These are phyloP conservation scores for Jaculus jaculus DNA, from an alignment of 2,113 vertebrate species.

Conservation along the genomic window DNA sequence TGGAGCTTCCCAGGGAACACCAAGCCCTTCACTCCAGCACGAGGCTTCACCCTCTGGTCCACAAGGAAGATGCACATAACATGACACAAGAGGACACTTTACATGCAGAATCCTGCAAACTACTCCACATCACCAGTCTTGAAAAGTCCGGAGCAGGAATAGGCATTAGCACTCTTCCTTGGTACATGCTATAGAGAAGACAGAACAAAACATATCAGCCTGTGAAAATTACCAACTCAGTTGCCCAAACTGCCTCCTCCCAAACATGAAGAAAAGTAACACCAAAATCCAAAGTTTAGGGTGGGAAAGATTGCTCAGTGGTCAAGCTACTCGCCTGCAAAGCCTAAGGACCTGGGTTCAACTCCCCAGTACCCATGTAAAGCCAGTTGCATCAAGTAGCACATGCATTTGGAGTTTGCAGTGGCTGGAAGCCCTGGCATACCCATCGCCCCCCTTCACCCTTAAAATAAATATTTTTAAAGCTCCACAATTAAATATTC, in stretches of 20 bases:
- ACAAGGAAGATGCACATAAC: not conserved
- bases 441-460: too few relatives aligned
- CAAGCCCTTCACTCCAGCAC: not conserved
- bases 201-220: not conserved
- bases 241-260: rapidly evolving
- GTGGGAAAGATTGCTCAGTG: too few relatives aligned
- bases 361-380: too few relatives aligned
- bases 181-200: constrained; percentile 35
- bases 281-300: constrained; percentile 17
- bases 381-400: too few relatives aligned
- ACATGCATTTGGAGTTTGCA: too few relatives aligned
- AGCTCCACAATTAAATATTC: constrained; percentile 47
- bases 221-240: not conserved
- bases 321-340: too few relatives aligned
- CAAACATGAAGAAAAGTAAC: not conserved
- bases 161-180: constrained; percentile 1
- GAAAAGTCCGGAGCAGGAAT: constrained; percentile 6
- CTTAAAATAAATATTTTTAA: not conserved
- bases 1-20: not conserved
- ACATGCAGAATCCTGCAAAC: not conserved
- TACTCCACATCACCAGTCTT: constrained; percentile 22
- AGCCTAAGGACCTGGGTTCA: too few relatives aligned
- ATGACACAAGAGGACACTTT: constrained; percentile 7
- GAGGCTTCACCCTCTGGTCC: not conserved
- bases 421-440: too few relatives aligned